These are phyloP conservation scores for Seladonia tumulorum DNA, from an alignment of 2,888 invertebrate genomes.

Conservation along the genomic window DNA sequence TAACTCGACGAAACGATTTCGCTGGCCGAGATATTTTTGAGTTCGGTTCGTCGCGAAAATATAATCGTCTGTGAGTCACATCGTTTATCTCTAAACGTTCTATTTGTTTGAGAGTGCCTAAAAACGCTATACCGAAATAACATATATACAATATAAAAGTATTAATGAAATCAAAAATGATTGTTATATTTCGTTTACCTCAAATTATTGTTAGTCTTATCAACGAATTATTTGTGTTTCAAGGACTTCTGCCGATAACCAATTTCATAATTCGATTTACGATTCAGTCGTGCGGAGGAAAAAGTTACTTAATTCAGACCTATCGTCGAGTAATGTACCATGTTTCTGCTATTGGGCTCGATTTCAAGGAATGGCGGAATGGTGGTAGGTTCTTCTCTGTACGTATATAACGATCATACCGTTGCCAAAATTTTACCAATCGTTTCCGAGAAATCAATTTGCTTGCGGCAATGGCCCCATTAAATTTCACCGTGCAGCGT, in stretches of 20 bases:
- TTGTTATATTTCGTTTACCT: not conserved
- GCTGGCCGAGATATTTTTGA: constrained; percentile 48
- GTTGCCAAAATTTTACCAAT: constrained; percentile 3
- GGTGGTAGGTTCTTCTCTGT: not conserved
- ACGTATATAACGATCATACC: not conserved
- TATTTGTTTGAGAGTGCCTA: not conserved
- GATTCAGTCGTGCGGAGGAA: not conserved
- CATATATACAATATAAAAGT: too few species aligned
- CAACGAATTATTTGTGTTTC: not conserved
- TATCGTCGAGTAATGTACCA: not conserved
- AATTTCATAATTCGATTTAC: not conserved
- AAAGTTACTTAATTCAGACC: not conserved
- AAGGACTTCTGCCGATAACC: not conserved
- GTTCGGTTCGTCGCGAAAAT: not conserved
- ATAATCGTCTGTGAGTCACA: not conserved
- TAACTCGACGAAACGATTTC: constrained; percentile 25
- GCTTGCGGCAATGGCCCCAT: constrained; percentile 1
- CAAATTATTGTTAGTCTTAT: too few species aligned
- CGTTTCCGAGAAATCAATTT: constrained; percentile 2
- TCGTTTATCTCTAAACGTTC: not conserved
- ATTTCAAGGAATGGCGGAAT: not conserved
- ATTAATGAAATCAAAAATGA: not conserved
- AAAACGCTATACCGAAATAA: not conserved
- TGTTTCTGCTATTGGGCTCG: not conserved
- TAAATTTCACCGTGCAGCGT: not conserved